Evolutionary conservation across 1,140 invertebrate genomes (phyloP).

Genomic region (Hylaeus anthracinus): DNA sequence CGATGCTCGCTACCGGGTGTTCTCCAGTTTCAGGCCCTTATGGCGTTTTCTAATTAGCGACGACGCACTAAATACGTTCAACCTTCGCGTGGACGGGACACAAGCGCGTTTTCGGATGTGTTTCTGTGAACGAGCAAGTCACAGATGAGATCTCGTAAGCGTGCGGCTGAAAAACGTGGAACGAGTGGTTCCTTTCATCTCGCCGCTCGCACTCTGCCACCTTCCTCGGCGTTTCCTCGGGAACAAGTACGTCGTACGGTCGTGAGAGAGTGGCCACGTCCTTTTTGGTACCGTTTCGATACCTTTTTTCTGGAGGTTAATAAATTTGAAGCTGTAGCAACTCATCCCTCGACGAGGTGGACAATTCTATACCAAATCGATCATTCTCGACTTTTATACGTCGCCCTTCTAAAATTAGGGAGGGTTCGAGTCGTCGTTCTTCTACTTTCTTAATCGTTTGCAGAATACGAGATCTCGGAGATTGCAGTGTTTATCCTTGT

Average conservation of each 20-base stretch:
- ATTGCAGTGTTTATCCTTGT: too few species aligned
- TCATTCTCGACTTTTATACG: too few species aligned
- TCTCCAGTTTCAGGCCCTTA: constrained; percentile 36
- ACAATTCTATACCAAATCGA: too few species aligned
- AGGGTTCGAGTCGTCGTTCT: too few species aligned
- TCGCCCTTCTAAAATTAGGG: too few species aligned
- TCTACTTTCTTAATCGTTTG: too few species aligned
- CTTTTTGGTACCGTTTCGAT: neutral
- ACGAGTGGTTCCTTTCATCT: constrained; percentile 65
- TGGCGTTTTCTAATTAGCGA: constrained; percentile 63
- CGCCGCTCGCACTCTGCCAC: constrained; percentile 46
- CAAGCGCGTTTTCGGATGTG: neutral
- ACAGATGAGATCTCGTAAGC: constrained; percentile 32
- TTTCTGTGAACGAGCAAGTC: neutral
- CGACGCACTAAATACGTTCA: constrained; percentile 56
- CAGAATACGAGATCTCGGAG: too few species aligned
- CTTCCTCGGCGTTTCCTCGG: neutral
- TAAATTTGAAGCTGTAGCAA: neutral
- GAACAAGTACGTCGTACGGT: neutral
- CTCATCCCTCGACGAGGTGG: too few species aligned
- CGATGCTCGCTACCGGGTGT: constrained; percentile 54
- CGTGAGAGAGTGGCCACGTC: neutral
- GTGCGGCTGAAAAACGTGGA: constrained; percentile 32
- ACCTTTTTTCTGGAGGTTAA: neutral
- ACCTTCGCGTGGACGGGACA: constrained; percentile 36